Conservation (phyloP, 2,888 invertebrate species). For the Ochropacha duplaris region DNA sequence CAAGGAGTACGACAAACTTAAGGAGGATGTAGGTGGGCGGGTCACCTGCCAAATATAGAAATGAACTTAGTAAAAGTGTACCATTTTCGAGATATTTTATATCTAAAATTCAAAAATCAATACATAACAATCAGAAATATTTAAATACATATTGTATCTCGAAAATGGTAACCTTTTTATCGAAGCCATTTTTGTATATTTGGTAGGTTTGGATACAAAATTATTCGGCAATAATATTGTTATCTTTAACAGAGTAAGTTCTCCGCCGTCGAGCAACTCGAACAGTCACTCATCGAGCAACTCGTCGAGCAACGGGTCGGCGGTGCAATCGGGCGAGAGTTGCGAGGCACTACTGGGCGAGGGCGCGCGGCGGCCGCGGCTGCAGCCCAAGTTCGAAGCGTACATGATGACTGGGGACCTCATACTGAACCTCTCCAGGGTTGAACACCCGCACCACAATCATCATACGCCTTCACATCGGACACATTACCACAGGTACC, state of each 20-base stretch:
- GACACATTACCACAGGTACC: conserved; percentile 77
- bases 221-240: not conserved
- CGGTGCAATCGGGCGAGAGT: conserved; percentile 80
- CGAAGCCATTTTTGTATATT: too few species aligned
- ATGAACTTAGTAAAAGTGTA: too few species aligned
- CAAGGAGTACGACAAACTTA: too few species aligned
- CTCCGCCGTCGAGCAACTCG: conserved; percentile 74
- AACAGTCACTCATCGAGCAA: conserved; percentile 70
- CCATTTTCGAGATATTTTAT: too few species aligned
- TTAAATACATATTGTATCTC: too few species aligned
- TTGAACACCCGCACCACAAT: conserved; percentile 85
- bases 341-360: conserved; percentile 68
- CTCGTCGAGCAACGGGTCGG: conserved; percentile 76
- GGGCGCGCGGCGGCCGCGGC: conserved; percentile 53
- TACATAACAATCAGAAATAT: too few species aligned
- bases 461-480: conserved; percentile 77
- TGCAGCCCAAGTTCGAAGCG: conserved; percentile 90
- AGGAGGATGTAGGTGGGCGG: too few species aligned
- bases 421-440: conserved; percentile 95
- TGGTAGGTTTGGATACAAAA: too few species aligned
- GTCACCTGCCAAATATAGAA: too few species aligned
- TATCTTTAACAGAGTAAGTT: conserved; percentile 53
- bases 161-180: too few species aligned
- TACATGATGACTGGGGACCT: conserved; percentile 99
- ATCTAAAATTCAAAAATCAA: too few species aligned